Conservation (phyloP, 2,797 vertebrate species). For the Botia kubotai region DNA sequence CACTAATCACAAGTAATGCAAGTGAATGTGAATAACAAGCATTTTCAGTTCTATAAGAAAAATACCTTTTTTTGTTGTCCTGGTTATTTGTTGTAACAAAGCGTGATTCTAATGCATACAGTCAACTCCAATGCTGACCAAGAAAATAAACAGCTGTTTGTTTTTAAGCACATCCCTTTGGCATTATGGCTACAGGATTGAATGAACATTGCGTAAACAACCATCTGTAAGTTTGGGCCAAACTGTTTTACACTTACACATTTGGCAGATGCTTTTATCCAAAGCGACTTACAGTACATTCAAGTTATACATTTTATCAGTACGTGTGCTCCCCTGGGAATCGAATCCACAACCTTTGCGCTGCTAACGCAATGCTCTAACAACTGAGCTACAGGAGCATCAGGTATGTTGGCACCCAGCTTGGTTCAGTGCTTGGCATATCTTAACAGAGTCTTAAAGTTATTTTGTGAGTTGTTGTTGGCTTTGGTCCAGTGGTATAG, state of each 20-base stretch:
- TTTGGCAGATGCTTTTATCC: too few species aligned
- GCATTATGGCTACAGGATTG: slow-evolving; percentile 7
- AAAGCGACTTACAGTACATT: too few species aligned
- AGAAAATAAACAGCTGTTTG: background rate
- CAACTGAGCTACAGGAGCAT: slow-evolving; percentile 10
- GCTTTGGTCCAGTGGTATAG: slow-evolving; percentile 64
- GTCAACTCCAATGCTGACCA: background rate
- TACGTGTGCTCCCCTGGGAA: too few species aligned
- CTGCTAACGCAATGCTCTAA: too few species aligned
- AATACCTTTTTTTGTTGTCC: too few species aligned
- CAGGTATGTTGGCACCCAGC: slow-evolving; percentile 53
- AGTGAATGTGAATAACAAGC: background rate
- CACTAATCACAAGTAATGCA: background rate
- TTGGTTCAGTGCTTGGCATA: slow-evolving; percentile 57
- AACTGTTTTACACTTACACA: slow-evolving; percentile 21
- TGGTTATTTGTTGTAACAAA: background rate
- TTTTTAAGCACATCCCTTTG: slow-evolving; percentile 5
- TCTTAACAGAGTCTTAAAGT: slow-evolving; percentile 65
- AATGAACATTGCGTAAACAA: slow-evolving; percentile 25
- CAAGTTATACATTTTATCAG: too few species aligned
- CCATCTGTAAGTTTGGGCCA: slow-evolving; percentile 39
- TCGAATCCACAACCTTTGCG: too few species aligned
- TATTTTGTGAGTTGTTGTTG: slow-evolving; percentile 64
- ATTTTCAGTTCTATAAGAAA: too few species aligned
- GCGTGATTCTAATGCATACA: background rate